Base-by-base conservation (phyloP, 35 echinoderm and acorn worm genomes). In the Diadema setosum region DNA sequence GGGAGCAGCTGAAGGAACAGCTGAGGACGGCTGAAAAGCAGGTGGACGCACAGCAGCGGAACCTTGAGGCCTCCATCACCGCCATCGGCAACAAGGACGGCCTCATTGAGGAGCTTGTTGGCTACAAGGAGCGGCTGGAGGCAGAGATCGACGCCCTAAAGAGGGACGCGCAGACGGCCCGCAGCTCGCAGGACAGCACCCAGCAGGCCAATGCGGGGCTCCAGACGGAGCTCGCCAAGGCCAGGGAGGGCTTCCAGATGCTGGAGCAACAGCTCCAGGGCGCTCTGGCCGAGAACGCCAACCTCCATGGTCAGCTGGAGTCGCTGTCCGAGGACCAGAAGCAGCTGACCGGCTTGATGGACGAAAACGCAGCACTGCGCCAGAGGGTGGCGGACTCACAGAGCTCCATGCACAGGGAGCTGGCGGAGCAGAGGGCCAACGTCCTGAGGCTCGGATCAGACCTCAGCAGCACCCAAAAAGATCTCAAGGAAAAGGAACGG, bases 241-340 rank as follows among this genome's bases (percentile, higher is more conserved):
- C 64, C 29, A 78, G 74, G 39, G 88, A 91, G 17, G 75, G 82
- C 11, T 45, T 95, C 34, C 56, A 82, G 31, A 80, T 65, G 17
- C 29, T 87, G 16, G 89, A 99, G 49, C 26, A 85, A 7, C 87
- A 99, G 46, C 75, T 99, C 32, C 89, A 99, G 75, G 74, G 60
- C 23, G 93, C 86, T 5, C 73, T 95, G 14, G 35, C 86, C 33
- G 92, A 94, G 45, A 99, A 94, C 75, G 96, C 93, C 17, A 86
- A 94, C 49, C 89, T 99, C 2, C 88, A 99, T 83, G 96, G 96
- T 41, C 92, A 95, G 87, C 46, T 99, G 12, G 96, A 99, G 57
- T 90, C 89, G 48, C 91, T 99, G 83, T 82, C 78, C n/a, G 93
- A 91, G 70, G 96, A 99, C 35, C 67, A 91, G 1, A 81, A 93